Percentiles rank a stretch among this genome's conserved stretches.
Conservation (phyloP, 2,113 vertebrate genomes). For the Hystrix brachyura region DNA sequence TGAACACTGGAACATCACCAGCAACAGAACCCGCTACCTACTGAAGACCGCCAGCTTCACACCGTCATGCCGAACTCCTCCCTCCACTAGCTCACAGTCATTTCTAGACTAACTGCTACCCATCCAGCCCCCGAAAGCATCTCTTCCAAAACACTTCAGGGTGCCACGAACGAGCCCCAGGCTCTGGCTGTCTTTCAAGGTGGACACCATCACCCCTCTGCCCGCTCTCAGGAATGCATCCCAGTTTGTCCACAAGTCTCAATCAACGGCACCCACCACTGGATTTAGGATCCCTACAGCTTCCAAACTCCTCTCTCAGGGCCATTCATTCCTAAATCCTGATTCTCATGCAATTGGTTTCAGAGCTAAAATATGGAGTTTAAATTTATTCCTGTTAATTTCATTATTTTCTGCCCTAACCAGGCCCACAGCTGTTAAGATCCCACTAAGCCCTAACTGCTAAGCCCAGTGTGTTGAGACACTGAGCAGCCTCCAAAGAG, state of each 20-base stretch:
- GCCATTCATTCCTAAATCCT: not conserved
- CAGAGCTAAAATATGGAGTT: not conserved
- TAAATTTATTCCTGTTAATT: constrained; percentile 26
- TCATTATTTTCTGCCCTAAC: not conserved
- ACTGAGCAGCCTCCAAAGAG: not conserved
- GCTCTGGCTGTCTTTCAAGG: not conserved
- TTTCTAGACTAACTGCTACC: not conserved
- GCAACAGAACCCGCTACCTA: not conserved
- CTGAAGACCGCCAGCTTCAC: not conserved
- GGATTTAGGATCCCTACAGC: not conserved
- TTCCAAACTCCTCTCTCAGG: not conserved
- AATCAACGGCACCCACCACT: not conserved
- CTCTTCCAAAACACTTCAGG: not conserved
- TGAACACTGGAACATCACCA: not conserved
- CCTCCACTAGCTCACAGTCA: not conserved
- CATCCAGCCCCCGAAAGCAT: not conserved
- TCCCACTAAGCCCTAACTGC: not conserved
- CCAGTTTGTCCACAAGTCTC: not conserved
- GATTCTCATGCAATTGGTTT: not conserved
- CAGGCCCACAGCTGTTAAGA: not conserved
- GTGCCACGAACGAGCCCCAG: not conserved
- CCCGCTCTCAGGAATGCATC: not conserved
- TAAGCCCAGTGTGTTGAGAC: not conserved
- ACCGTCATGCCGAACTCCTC: not conserved
- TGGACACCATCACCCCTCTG: not conserved